These are phyloP conservation scores for Meandrusa payeni DNA, from an alignment of 2,888 invertebrate species.

Conservation along the genomic window DNA sequence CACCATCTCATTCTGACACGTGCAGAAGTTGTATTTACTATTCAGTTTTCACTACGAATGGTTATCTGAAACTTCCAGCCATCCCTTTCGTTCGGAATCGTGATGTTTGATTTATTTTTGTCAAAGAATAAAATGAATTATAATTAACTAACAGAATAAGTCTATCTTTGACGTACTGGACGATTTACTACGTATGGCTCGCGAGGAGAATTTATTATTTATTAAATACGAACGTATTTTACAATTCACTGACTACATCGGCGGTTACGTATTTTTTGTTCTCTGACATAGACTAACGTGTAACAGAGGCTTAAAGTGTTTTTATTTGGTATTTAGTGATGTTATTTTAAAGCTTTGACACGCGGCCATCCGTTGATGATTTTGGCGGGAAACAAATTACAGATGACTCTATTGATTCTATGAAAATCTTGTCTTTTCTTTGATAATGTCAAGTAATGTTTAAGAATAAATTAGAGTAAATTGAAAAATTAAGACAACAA, in stretches of 20 bases:
- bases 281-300: too few species aligned
- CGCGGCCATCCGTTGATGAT: too few species aligned
- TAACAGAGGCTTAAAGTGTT: too few species aligned
- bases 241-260: constrained; percentile 1
- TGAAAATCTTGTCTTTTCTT: too few species aligned
- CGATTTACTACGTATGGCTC: background rate
- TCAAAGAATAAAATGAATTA: constrained; percentile 8
- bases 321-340: too few species aligned
- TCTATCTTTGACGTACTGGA: background rate
- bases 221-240: constrained; percentile 3
- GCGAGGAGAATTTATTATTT: constrained; percentile 5
- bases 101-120: constrained; percentile 10
- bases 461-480: too few species aligned
- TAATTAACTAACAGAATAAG: constrained; percentile 12
- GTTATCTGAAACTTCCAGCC: background rate
- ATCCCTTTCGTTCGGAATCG: constrained; percentile 4
- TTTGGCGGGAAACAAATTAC: too few species aligned
- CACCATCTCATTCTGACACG: background rate
- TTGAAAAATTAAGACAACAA: too few species aligned
- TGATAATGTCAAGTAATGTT: too few species aligned
- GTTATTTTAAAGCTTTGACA: too few species aligned
- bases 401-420: too few species aligned
- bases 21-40: background rate
- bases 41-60: background rate
- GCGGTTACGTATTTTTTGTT: too few species aligned